phyloP scores from a whole-genome alignment of 2,888 invertebrate genomes.

The Drosophila atripex region DNA sequence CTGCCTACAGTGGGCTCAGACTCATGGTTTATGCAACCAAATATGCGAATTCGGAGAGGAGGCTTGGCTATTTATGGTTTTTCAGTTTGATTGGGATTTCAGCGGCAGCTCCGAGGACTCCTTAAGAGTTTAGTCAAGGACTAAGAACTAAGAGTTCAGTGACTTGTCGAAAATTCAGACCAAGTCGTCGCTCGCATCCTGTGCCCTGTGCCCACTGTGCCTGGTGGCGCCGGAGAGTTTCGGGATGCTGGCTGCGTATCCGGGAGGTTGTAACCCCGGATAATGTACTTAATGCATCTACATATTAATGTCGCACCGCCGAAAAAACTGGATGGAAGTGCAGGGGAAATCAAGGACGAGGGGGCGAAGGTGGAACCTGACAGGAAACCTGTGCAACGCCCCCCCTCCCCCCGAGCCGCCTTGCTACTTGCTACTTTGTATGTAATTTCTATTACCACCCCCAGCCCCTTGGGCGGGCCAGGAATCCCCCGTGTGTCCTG shows the following conservation, averaged over 20 bases:
- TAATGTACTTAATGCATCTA: slow-evolving; percentile 83
- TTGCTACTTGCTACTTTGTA: slow-evolving; percentile 38
- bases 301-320: slow-evolving; percentile 75
- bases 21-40: not conserved
- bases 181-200: not conserved
- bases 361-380: slow-evolving; percentile 1
- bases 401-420: slow-evolving; percentile 18
- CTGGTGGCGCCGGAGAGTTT: slow-evolving; percentile 13
- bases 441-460: slow-evolving; percentile 73
- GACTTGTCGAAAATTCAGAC: no score
- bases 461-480: slow-evolving; percentile 19
- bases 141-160: not conserved
- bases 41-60: not conserved
- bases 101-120: not conserved
- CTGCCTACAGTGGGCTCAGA: slow-evolving; percentile 34
- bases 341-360: not conserved
- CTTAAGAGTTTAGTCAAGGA: not conserved
- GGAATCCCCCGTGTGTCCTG: slow-evolving; percentile 38
- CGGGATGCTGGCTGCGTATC: slow-evolving; percentile 52
- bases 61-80: not conserved
- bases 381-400: slow-evolving; percentile 58
- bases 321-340: slow-evolving; percentile 47
- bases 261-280: slow-evolving; percentile 82
- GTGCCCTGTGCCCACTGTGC: slow-evolving; percentile 21
- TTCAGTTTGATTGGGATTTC: not conserved